phyloP scores from a whole-genome alignment of 64 coral and sea anemone genomes.

The Dendronephthya gigantea region DNA sequence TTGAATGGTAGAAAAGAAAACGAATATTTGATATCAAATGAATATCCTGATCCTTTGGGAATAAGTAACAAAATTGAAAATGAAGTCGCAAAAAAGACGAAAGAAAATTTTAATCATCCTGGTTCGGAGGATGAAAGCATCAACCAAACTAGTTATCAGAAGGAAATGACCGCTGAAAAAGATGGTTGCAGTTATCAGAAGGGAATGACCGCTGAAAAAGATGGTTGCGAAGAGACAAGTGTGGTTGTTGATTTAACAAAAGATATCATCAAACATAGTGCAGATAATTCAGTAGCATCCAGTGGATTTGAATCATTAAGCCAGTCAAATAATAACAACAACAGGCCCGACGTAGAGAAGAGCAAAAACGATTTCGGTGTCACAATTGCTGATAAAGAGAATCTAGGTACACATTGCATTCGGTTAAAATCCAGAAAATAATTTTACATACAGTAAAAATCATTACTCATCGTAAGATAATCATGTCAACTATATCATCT shows the following conservation, averaged over 20 bases:
- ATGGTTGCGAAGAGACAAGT: neutral
- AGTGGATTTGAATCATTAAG: neutral
- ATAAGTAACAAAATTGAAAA: neutral
- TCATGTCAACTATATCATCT: too few species aligned
- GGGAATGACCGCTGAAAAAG: neutral
- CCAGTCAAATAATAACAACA: neutral
- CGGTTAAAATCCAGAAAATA: too few species aligned
- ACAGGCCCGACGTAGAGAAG: neutral
- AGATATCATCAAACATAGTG: neutral
- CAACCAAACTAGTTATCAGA: neutral
- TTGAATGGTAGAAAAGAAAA: neutral
- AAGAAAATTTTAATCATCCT: neutral
- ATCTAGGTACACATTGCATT: neutral
- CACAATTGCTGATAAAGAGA: constrained; percentile 11
- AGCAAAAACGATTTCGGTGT: neutral
- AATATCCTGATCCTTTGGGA: neutral
- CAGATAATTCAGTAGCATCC: neutral
- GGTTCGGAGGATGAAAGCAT: neutral
- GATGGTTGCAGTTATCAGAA: neutral
- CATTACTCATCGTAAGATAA: too few species aligned
- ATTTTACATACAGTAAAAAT: too few species aligned
- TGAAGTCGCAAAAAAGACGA: neutral
- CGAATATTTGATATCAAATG: neutral
- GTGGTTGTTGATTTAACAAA: neutral
- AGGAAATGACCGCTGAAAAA: neutral